phyloP scores from a whole-genome alignment of 1,140 invertebrate genomes.

The Dendrolimus kikuchii region DNA sequence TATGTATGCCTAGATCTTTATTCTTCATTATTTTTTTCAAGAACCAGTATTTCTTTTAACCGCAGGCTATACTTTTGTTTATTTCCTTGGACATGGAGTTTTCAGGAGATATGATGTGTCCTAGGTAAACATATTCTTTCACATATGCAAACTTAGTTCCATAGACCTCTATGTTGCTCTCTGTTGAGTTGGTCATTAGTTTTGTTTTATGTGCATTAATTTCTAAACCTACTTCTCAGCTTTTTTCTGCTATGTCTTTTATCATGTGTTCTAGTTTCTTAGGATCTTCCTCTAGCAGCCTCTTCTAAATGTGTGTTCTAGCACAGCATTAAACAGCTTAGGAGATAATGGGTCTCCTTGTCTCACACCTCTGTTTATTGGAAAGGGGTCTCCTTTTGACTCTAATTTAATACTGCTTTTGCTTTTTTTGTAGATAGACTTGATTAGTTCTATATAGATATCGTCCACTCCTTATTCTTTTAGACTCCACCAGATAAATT shows the following conservation, averaged over 20 bases:
- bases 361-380: no score
- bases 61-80: no score
- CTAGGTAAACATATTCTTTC: constrained; percentile 12
- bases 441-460: constrained; percentile 5
- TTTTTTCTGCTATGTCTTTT: constrained; percentile 10
- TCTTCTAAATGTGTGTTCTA: constrained; percentile 12
- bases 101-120: constrained; percentile 16
- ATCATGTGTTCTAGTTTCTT: constrained; percentile 13
- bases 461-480: constrained; percentile 7
- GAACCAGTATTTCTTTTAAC: constrained; percentile 11
- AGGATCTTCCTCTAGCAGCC: constrained; percentile 10
- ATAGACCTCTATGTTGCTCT: constrained; percentile 2
- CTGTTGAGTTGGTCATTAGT: constrained; percentile 14
- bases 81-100: constrained; percentile 8
- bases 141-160: constrained; percentile 12
- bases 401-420: no score
- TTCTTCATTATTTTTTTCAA: no score
- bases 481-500: constrained; percentile 6
- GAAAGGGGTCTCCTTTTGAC: no score
- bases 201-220: constrained; percentile 17
- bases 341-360: no score
- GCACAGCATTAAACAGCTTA: constrained; percentile 1
- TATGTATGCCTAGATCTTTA: no score
- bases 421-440: no score
- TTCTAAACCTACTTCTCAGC: constrained; percentile 9